Evolutionary conservation across 1,140 invertebrate species (phyloP).

Genomic region (Elysia chlorotica): DNA sequence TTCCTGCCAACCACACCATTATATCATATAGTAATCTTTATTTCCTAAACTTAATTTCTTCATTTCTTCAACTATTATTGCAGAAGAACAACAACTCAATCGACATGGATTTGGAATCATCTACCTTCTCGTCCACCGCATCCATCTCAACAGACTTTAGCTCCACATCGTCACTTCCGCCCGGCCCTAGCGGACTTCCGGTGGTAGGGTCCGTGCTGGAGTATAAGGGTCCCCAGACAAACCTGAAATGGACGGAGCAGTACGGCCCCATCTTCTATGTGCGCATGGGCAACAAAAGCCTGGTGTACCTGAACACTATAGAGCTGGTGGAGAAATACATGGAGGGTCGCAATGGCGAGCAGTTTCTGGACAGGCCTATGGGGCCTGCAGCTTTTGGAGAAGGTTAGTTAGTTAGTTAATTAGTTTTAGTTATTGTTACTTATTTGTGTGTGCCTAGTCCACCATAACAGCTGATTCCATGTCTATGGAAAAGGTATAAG

Average conservation of each 20-base stretch:
- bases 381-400: slow-evolving; percentile 29
- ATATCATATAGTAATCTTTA: too few relatives aligned
- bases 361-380: slow-evolving; percentile 22
- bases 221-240: slow-evolving; percentile 31
- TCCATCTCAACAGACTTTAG: background rate
- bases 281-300: slow-evolving; percentile 22
- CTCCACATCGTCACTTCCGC: background rate
- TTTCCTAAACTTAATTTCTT: too few relatives aligned
- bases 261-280: slow-evolving; percentile 28
- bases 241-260: slow-evolving; percentile 24
- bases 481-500: too few relatives aligned
- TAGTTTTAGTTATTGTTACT: too few relatives aligned
- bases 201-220: slow-evolving; percentile 11
- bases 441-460: too few relatives aligned
- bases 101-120: too few relatives aligned
- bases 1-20: too few relatives aligned
- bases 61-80: too few relatives aligned
- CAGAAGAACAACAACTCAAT: too few relatives aligned
- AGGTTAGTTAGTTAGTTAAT: slow-evolving; percentile 13
- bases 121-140: too few relatives aligned
- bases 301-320: slow-evolving; percentile 31
- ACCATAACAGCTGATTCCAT: too few relatives aligned
- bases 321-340: slow-evolving; percentile 26
- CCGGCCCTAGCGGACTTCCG: slow-evolving; percentile 19
- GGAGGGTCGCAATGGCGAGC: slow-evolving; percentile 17